These are phyloP conservation scores for Quadroppia sp. DNA, from an alignment of 2,888 invertebrate species.

Conservation along the genomic window DNA sequence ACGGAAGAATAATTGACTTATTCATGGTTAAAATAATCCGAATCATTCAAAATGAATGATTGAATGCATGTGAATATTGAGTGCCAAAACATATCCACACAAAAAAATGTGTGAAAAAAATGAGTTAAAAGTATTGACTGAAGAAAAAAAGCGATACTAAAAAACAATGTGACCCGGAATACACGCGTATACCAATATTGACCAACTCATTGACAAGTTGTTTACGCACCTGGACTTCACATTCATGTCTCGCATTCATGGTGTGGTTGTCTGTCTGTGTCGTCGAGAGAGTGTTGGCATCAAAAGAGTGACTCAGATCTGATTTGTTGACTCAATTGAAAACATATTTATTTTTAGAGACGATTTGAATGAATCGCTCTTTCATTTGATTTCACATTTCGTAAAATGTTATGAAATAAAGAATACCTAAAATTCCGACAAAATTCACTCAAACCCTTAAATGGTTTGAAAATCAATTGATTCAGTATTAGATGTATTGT, in stretches of 20 bases:
- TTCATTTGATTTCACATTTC: too few species aligned
- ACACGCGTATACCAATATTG: conserved; percentile 8
- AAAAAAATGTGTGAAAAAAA: not conserved
- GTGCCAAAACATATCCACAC: too few species aligned
- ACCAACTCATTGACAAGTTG: not conserved
- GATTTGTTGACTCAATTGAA: not conserved
- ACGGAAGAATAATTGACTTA: too few species aligned
- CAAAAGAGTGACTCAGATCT: not conserved
- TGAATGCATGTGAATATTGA: too few species aligned
- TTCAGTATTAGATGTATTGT: too few species aligned
- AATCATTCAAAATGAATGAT: too few species aligned
- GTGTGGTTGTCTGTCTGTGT: not conserved
- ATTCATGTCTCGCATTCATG: conserved; percentile 3
- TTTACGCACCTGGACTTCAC: conserved; percentile 29
- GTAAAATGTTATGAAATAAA: too few species aligned
- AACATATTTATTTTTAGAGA: not conserved
- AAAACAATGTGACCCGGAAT: not conserved
- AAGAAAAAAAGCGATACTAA: not conserved
- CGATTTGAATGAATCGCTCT: not conserved
- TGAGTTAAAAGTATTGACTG: not conserved
- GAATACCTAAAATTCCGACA: too few species aligned
- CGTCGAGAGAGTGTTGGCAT: too few species aligned
- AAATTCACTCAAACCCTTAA: too few species aligned
- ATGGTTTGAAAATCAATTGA: too few species aligned
- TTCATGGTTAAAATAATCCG: too few species aligned